Conservation (phyloP, 2,113 vertebrate species). For the Engystomops pustulosus region DNA sequence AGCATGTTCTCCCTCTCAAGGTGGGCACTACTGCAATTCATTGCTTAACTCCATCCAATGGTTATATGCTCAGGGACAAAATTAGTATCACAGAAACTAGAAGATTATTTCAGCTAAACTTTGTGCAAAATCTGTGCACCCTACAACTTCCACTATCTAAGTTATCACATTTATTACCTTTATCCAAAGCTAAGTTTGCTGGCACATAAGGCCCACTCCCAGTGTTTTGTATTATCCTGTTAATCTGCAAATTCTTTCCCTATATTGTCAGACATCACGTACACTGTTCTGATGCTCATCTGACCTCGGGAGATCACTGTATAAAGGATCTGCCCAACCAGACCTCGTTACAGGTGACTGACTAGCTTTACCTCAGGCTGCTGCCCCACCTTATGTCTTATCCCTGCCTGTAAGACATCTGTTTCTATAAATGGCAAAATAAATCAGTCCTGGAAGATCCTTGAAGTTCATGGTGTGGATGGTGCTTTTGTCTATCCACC, state of each 20-base stretch:
- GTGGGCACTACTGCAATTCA: too few relatives aligned
- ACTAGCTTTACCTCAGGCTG: slow-evolving; percentile 10
- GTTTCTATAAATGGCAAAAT: slow-evolving; percentile 26
- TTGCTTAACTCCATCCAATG: too few relatives aligned
- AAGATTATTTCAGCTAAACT: background rate
- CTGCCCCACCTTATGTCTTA: slow-evolving; percentile 36
- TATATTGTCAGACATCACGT: slow-evolving; percentile 45
- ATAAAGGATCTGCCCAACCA: slow-evolving; percentile 13
- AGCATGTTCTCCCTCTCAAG: background rate
- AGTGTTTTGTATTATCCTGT: slow-evolving; percentile 35
- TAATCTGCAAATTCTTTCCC: slow-evolving; percentile 51
- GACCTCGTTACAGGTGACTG: slow-evolving; percentile 52
- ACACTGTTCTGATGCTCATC: slow-evolving; percentile 21
- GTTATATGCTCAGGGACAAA: background rate
- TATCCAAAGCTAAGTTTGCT: background rate
- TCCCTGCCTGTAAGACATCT: slow-evolving; percentile 34
- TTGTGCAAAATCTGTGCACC: background rate
- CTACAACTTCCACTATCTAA: background rate
- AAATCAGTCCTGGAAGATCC: background rate
- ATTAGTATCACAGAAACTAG: background rate
- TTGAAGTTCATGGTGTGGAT: background rate
- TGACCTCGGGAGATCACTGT: slow-evolving; percentile 44
- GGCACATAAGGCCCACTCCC: background rate
- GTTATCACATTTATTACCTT: background rate
- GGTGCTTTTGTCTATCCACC: too few relatives aligned